A percentile compares a stretch with the other conserved stretches of the same genome.
These are phyloP conservation scores for Lasius platythorax DNA, from an alignment of 2,888 invertebrate species.

Conservation along the genomic window DNA sequence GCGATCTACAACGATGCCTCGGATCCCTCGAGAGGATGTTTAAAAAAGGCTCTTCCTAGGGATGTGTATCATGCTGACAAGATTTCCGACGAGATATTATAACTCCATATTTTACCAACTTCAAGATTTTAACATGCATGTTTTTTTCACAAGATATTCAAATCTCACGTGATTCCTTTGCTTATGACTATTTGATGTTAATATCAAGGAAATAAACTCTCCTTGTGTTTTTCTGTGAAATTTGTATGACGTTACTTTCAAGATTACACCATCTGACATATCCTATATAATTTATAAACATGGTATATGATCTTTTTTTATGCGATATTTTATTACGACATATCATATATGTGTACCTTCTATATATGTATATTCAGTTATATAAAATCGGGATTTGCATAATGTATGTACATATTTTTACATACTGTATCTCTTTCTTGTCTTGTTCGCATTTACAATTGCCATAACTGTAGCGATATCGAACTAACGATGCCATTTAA, in stretches of 20 bases:
- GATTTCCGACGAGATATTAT: constrained; percentile 20
- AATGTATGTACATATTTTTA: not conserved
- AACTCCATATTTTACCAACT: not conserved
- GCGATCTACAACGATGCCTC: constrained; percentile 92
- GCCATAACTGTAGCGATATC: not conserved
- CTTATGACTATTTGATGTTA: constrained; percentile 2
- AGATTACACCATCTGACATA: not conserved
- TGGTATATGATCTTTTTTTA: not conserved
- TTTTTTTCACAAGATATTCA: constrained; percentile 21
- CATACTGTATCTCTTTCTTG: not conserved
- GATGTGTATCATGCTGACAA: not conserved
- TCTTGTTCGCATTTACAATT: not conserved
- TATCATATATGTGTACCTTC: not conserved
- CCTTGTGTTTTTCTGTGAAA: not conserved
- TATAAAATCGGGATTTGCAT: not conserved
- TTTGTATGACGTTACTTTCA: not conserved
- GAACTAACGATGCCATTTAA: not conserved
- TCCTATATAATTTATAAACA: constrained; percentile 15
- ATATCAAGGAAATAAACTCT: not conserved
- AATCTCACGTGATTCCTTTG: not conserved
- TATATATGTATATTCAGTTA: not conserved
- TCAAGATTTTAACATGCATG: not conserved
- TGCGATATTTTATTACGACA: not conserved
- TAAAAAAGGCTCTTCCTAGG: constrained; percentile 15
- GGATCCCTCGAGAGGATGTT: constrained; percentile 78